Evolutionary conservation across 2,797 vertebrate species (phyloP).

Genomic region (Enteromius trimaculatus): DNA sequence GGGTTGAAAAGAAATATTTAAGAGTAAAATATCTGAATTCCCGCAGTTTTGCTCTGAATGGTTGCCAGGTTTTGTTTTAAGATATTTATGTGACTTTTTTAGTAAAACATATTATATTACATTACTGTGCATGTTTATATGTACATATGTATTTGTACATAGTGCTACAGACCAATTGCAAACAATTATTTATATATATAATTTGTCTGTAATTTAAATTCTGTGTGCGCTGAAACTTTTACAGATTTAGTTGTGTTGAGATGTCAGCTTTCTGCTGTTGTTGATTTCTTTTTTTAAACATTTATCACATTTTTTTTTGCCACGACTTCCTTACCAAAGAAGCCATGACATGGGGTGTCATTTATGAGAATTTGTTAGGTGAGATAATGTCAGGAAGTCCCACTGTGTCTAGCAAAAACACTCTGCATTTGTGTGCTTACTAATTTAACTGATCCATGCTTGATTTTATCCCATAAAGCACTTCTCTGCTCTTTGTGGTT

Average conservation of each 20-base stretch:
- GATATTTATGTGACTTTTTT: not conserved
- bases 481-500: not conserved
- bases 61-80: not conserved
- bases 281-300: not conserved
- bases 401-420: not conserved
- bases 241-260: not conserved
- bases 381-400: not conserved
- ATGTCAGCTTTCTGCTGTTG: not conserved
- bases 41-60: not conserved
- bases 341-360: not conserved
- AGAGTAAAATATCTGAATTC: not conserved
- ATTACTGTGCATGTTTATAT: not conserved
- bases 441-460: not conserved
- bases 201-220: not conserved
- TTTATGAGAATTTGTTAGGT: not conserved
- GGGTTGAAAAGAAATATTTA: not conserved
- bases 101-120: not conserved
- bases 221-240: no score
- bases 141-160: no score
- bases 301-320: not conserved
- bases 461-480: not conserved
- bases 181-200: not conserved
- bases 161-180: no score
- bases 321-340: not conserved
- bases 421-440: slow-evolving; percentile 3